Conservation (phyloP, 2,888 invertebrate species). For the Galerucella calmariensis region DNA sequence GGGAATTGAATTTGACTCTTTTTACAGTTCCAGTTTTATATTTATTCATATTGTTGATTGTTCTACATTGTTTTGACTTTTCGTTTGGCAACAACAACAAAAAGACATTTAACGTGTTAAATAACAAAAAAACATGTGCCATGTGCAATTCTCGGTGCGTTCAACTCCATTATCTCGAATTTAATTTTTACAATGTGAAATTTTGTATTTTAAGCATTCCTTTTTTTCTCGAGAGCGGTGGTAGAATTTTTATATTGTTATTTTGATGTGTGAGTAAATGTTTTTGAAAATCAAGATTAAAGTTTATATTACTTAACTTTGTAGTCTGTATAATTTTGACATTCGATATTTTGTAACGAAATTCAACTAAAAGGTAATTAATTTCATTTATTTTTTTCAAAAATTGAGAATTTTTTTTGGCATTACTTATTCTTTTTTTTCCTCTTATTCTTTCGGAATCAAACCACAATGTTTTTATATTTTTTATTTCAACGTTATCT, state of each 20-base stretch:
- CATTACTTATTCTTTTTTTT: too few species aligned
- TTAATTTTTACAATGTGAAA: slow-evolving; percentile 17
- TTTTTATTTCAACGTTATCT: too few species aligned
- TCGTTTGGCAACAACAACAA: slow-evolving; percentile 22
- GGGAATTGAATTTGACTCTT: slow-evolving; percentile 9
- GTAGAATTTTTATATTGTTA: background rate
- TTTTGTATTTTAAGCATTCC: slow-evolving; percentile 3
- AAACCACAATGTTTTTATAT: too few species aligned
- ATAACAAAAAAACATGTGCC: slow-evolving; percentile 22
- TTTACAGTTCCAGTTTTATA: slow-evolving; percentile 23
- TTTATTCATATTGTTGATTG: slow-evolving; percentile 23
- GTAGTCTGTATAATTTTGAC: too few species aligned
- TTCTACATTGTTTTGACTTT: slow-evolving; percentile 17
- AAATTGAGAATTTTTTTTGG: too few species aligned
- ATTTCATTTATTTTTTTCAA: too few species aligned
- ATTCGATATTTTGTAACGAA: too few species aligned
- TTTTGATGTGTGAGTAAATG: background rate
- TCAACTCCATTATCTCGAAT: slow-evolving; percentile 23
- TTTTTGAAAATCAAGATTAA: too few species aligned
- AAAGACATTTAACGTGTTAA: slow-evolving; percentile 6
- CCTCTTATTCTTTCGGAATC: too few species aligned
- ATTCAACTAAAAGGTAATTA: too few species aligned
- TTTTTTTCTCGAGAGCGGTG: background rate
- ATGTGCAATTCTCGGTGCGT: slow-evolving; percentile 17
- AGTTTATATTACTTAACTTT: too few species aligned